Percentiles rank a stretch among this genome's conserved stretches.
phyloP scores from a whole-genome alignment of 2,888 invertebrate genomes.

The Anthoptus insignis region DNA sequence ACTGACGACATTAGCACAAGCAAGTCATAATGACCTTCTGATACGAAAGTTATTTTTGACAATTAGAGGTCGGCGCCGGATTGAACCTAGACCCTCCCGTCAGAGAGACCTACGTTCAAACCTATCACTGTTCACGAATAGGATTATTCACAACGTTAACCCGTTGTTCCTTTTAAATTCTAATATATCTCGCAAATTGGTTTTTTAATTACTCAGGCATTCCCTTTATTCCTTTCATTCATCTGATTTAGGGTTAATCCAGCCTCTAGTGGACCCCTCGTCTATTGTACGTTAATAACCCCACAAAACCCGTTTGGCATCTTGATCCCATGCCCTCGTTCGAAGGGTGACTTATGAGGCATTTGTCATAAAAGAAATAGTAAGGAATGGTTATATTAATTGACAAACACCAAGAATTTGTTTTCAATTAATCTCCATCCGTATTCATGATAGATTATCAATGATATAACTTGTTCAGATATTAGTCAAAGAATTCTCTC shows the following conservation, averaged over 20 bases:
- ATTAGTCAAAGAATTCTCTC: too few species aligned
- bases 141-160: too few species aligned
- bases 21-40: too few species aligned
- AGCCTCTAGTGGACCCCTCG: conserved; percentile 49
- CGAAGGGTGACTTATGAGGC: conserved; percentile 35
- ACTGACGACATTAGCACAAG: too few species aligned
- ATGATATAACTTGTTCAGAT: too few species aligned
- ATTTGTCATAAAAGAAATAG: conserved; percentile 17
- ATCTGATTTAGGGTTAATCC: conserved; percentile 59
- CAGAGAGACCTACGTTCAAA: too few species aligned
- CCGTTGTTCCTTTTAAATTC: conserved; percentile 52
- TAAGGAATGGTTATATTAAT: neutral
- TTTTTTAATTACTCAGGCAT: conserved; percentile 73
- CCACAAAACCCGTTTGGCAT: conserved; percentile 38
- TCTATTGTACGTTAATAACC: conserved; percentile 55
- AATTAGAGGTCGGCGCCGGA: too few species aligned
- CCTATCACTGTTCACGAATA: too few species aligned
- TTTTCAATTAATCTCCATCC: too few species aligned
- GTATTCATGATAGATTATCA: too few species aligned
- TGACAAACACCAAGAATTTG: neutral
- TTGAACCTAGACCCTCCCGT: too few species aligned
- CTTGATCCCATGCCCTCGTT: conserved; percentile 35
- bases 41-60: too few species aligned
- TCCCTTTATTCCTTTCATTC: conserved; percentile 65
- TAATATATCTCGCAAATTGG: conserved; percentile 64